Evolutionary conservation across 2,888 invertebrate species (phyloP).

Genomic region (Tanypteryx hageni): DNA sequence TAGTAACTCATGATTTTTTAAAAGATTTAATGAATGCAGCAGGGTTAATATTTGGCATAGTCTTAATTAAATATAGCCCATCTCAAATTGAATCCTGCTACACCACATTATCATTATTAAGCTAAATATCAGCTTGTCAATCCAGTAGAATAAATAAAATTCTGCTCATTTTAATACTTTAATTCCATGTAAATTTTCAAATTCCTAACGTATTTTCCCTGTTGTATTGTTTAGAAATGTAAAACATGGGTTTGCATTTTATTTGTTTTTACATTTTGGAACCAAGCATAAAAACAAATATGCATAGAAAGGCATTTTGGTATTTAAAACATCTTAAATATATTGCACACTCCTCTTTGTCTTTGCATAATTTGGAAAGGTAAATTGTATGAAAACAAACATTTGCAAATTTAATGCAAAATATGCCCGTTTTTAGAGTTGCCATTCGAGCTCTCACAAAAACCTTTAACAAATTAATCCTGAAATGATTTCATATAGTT

Average conservation of each 20-base stretch:
- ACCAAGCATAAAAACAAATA: conserved; percentile 53
- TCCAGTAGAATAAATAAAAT: conserved; percentile 64
- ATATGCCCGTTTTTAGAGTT: conserved; percentile 44
- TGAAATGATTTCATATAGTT: conserved; percentile 48
- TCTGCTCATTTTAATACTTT: conserved; percentile 58
- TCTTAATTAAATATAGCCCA: conserved; percentile 37
- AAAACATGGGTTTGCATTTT: conserved; percentile 54
- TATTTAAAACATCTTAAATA: conserved; percentile 64
- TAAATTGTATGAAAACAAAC: conserved; percentile 51
- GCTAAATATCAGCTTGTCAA: conserved; percentile 54
- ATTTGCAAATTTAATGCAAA: conserved; percentile 54
- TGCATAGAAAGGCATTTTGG: conserved; percentile 63
- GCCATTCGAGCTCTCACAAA: conserved; percentile 35
- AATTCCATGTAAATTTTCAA: conserved; percentile 50
- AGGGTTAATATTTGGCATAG: conserved; percentile 49
- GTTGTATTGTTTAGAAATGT: conserved; percentile 50
- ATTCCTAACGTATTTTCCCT: conserved; percentile 51
- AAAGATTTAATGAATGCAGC: conserved; percentile 54
- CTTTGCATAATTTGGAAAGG: conserved; percentile 58
- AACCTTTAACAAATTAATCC: conserved; percentile 58
- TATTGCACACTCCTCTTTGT: conserved; percentile 62
- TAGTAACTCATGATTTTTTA: conserved; percentile 26
- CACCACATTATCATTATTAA: conserved; percentile 41
- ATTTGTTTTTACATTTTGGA: conserved; percentile 51
- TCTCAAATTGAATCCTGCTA: conserved; percentile 49